phyloP scores from a whole-genome alignment of 2,113 vertebrate species.

The Prinia subflava region DNA sequence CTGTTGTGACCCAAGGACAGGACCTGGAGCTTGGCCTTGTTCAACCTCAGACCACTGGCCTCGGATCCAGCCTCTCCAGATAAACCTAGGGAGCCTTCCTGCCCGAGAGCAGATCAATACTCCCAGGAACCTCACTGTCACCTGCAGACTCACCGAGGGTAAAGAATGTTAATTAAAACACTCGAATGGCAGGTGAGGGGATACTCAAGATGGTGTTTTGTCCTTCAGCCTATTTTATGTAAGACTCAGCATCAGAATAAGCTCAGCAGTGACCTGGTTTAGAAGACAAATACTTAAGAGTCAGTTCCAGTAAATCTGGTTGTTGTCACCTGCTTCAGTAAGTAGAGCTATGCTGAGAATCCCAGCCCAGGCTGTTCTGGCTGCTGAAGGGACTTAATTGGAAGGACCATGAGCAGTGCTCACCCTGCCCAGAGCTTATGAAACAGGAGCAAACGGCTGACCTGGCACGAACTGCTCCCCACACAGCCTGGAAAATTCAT shows the following conservation, averaged over 20 bases:
- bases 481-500: neutral
- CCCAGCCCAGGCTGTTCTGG: neutral
- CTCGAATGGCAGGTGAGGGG: neutral
- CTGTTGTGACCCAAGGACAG: neutral
- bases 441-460: neutral
- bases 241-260: neutral
- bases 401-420: neutral
- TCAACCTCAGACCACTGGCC: neutral
- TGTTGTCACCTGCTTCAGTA: neutral
- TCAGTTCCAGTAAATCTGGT: neutral
- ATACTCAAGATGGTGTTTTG: neutral
- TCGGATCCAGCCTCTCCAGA: neutral
- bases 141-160: neutral
- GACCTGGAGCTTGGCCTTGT: neutral
- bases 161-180: neutral
- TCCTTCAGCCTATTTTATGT: neutral
- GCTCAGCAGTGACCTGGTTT: neutral
- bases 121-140: neutral
- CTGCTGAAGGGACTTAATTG: neutral
- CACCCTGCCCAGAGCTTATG: neutral
- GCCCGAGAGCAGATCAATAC: neutral
- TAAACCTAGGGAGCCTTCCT: neutral
- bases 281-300: neutral
- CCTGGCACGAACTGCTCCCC: neutral
- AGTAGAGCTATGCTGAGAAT: neutral